A percentile compares a stretch with the other conserved stretches of the same genome.
phyloP scores from a whole-genome alignment of 2,113 vertebrate genomes.

The Corythornis vintsioides region DNA sequence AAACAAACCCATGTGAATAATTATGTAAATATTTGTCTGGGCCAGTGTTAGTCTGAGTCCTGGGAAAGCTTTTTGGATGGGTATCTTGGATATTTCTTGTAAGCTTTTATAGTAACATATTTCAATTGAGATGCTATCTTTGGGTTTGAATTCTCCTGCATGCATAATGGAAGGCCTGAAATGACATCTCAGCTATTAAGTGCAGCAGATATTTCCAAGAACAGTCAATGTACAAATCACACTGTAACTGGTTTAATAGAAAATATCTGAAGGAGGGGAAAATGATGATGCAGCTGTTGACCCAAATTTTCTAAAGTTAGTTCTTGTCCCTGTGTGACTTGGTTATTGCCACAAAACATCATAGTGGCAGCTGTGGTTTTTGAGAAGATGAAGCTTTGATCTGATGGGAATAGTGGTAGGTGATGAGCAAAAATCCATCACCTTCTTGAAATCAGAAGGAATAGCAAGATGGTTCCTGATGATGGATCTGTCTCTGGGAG shows the following conservation, averaged over 20 bases:
- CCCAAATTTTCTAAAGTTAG: background rate
- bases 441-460: background rate
- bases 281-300: background rate
- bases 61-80: conserved; percentile 61
- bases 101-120: conserved; percentile 21
- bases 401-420: background rate
- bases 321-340: background rate
- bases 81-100: background rate
- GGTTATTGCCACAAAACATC: background rate
- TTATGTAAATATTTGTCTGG: conserved; percentile 66
- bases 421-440: background rate
- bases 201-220: background rate
- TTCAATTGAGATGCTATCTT: conserved; percentile 7
- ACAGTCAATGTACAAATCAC: background rate
- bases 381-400: background rate
- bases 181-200: background rate
- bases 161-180: background rate
- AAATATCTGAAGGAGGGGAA: background rate
- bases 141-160: background rate
- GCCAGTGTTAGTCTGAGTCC: conserved; percentile 16
- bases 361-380: rapidly evolving
- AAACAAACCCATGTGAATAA: conserved; percentile 64
- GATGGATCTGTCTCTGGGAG: background rate
- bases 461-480: background rate
- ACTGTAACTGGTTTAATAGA: background rate